A percentile compares a stretch with the other conserved stretches of the same genome.
phyloP scores from a whole-genome alignment of 2,113 vertebrate genomes.

The Psephotus haematonotus region DNA sequence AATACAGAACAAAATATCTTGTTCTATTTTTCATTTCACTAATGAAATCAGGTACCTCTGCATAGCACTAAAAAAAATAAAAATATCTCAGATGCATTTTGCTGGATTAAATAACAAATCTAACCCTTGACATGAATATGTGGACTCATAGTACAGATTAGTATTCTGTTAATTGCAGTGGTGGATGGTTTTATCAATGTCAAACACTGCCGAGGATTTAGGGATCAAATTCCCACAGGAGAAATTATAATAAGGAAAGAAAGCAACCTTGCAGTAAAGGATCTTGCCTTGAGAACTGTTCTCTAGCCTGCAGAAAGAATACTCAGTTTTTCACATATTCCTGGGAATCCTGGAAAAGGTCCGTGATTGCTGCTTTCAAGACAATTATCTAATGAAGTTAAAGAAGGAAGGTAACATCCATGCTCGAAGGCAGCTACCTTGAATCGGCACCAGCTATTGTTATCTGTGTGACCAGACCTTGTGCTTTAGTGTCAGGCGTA shows the following conservation, averaged over 20 bases:
- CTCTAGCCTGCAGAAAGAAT: background rate
- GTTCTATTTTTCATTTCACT: background rate
- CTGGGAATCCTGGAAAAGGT: background rate
- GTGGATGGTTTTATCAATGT: background rate
- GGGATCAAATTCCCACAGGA: background rate
- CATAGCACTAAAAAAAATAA: background rate
- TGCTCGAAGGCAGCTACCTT: background rate
- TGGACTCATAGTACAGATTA: background rate
- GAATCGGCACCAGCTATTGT: background rate
- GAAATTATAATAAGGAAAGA: background rate
- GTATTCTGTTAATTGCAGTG: background rate
- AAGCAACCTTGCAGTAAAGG: background rate
- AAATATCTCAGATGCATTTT: background rate
- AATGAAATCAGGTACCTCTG: background rate
- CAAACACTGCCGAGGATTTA: background rate
- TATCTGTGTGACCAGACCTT: background rate
- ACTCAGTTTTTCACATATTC: background rate
- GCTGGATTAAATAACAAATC: background rate
- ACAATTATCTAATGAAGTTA: background rate
- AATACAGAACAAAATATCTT: background rate
- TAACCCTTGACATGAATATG: background rate
- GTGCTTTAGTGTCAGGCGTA: background rate
- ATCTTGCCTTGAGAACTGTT: background rate
- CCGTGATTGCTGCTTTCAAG: background rate
- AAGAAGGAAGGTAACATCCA: background rate